phyloP scores from a whole-genome alignment of 64 coral and sea anemone species.

The Catalaphyllia jardinei region DNA sequence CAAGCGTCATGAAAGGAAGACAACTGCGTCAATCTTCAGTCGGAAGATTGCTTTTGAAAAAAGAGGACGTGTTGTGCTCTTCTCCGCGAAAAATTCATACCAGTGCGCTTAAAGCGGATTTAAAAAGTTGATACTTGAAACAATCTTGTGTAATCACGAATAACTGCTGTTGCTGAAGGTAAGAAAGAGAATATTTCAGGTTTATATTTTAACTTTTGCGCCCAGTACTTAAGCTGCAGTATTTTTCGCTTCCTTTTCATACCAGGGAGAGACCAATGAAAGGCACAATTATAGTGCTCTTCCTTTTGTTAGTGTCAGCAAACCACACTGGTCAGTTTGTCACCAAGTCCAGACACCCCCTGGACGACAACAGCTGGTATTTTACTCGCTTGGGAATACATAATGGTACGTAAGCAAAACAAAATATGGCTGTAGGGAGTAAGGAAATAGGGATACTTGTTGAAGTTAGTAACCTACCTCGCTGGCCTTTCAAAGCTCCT shows the following conservation, averaged over 20 bases:
- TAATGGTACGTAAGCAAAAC: not conserved
- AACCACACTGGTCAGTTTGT: conserved; percentile 11
- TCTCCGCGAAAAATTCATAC: not conserved
- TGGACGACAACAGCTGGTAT: not conserved
- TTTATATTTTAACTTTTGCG: not conserved
- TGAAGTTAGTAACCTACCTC: too few relatives aligned
- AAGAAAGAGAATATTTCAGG: not conserved
- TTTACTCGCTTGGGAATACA: not conserved
- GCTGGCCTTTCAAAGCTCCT: too few relatives aligned
- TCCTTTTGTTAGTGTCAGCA: conserved; percentile 12
- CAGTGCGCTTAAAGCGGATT: not conserved
- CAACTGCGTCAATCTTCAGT: not conserved
- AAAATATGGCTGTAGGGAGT: too few relatives aligned
- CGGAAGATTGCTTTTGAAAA: not conserved
- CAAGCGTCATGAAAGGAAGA: conserved; percentile 8
- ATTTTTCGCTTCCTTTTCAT: not conserved
- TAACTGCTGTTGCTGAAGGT: not conserved
- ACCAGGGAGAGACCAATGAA: conserved; percentile 15
- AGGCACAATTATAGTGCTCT: not conserved
- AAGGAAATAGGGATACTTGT: too few relatives aligned
- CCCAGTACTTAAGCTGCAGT: not conserved
- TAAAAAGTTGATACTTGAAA: not conserved
- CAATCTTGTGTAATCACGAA: not conserved
- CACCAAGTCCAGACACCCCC: not conserved
- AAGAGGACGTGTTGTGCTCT: not conserved